Conservation (phyloP, 2,797 vertebrate species). For the Crocodylus rhombifer region DNA sequence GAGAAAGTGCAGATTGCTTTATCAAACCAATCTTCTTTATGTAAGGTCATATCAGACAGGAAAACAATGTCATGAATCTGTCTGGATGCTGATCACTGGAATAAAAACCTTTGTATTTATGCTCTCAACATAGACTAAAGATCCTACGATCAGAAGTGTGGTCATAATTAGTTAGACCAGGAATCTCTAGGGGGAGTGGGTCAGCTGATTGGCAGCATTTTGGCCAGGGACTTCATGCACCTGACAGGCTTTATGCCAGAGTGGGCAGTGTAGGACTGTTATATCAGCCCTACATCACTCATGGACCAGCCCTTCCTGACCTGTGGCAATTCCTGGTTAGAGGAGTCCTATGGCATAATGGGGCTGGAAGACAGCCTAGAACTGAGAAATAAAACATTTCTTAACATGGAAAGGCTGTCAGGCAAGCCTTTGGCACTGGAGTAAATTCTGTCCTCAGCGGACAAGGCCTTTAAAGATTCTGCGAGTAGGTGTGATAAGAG, state of each 20-base stretch:
- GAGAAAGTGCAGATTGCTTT: background rate
- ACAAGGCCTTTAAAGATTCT: background rate
- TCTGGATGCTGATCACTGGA: background rate
- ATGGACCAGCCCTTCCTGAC: background rate
- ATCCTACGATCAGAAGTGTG: background rate
- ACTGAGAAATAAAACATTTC: background rate
- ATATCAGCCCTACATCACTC: background rate
- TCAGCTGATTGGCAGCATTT: background rate
- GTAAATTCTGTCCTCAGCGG: background rate
- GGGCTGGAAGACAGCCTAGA: conserved; percentile 1
- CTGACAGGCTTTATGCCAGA: fast-evolving
- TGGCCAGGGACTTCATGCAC: background rate
- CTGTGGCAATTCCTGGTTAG: background rate
- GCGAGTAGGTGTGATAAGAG: conserved; percentile 11
- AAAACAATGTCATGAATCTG: background rate
- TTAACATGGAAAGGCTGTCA: background rate
- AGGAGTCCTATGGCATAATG: background rate
- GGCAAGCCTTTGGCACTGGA: background rate
- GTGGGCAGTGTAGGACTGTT: background rate
- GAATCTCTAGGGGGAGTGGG: background rate
- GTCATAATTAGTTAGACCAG: background rate
- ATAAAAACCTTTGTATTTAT: background rate
- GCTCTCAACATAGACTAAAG: background rate
- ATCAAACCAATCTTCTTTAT: background rate
- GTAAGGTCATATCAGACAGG: background rate